Evolutionary conservation across 1,140 invertebrate genomes (phyloP), one percentile per base, ranked within the genome.

Genomic region (Papilio xuthus): DNA sequence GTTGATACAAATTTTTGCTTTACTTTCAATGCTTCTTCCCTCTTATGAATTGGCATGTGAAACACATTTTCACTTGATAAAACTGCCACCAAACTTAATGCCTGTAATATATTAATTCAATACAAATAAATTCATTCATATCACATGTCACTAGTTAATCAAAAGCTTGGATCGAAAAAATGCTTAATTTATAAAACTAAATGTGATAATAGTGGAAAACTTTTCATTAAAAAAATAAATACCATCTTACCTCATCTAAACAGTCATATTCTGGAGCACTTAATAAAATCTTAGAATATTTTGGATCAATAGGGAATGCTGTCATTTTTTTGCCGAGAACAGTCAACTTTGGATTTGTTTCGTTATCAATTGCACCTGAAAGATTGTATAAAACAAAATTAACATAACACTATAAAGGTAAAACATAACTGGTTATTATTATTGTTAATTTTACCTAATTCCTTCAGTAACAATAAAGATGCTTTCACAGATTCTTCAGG

Each of bases 301-400:
- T 95, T 0, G 99, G 99, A 91, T 99, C 98, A 60, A 99, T 93
- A 0, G 99, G 99, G 92, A 99, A 99, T 23, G 95, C 95, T 0
- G 97, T 96, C 97, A 99, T 98, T 86, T 97, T 96, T 80, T 96
- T 96, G 1, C 99, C 99, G 15, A 97, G 81, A 1, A 95, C 91
- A 1, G 98, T 99, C 76, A 99, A 94, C 89, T 96, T 95, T 26
- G 95, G 94, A 81, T 85, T 88, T 26, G 78, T 78, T 50, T 83
- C 93, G 83, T 82, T 90, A 41, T 93, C 90, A 81, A 94, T 90
- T 56, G 94, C 93, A 80, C 93, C 94, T 94, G 82, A 84, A 93
- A 90, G 20, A 60, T 44, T 78, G 23, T 23, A 9, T 20, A 18
- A 32, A 41, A n/a, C 69, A 76, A 56, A 10, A 23, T 42, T 67